phyloP scores from a whole-genome alignment of 2,797 vertebrate genomes.

The Pseudochromis fuscus region DNA sequence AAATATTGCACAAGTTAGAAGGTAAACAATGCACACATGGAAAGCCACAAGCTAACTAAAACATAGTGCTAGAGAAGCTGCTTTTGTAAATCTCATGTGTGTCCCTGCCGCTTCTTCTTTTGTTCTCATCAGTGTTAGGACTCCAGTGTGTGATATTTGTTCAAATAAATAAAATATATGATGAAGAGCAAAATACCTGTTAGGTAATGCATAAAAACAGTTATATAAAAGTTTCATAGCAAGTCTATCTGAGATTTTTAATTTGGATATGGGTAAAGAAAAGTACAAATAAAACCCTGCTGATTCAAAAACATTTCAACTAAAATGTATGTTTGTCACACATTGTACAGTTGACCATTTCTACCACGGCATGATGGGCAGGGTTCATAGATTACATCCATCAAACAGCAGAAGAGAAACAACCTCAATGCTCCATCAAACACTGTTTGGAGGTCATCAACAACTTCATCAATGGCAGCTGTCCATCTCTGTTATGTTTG shows the following conservation, averaged over 20 bases:
- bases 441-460: conserved; percentile 33
- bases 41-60: conserved; percentile 18
- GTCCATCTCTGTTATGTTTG: conserved; percentile 11
- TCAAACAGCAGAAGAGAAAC: conserved; percentile 42
- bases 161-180: conserved; percentile 18
- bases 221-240: not conserved
- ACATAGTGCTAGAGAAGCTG: conserved; percentile 29
- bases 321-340: conserved; percentile 14
- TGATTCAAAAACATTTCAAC: not conserved
- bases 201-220: not conserved
- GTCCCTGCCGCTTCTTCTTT: conserved; percentile 10
- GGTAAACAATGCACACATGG: conserved; percentile 3
- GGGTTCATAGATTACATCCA: conserved; percentile 38
- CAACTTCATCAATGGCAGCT: conserved; percentile 34
- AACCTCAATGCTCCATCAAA: conserved; percentile 29
- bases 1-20: conserved; percentile 9
- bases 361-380: conserved; percentile 6
- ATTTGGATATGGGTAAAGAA: not conserved
- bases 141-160: not conserved
- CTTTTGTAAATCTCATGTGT: conserved; percentile 21
- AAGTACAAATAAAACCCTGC: not conserved
- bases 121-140: not conserved
- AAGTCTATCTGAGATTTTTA: not conserved
- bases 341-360: conserved; percentile 22
- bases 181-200: conserved; percentile 16